These are phyloP conservation scores for Dryoscopus gambensis DNA, from an alignment of 2,113 vertebrate species.

Conservation along the genomic window DNA sequence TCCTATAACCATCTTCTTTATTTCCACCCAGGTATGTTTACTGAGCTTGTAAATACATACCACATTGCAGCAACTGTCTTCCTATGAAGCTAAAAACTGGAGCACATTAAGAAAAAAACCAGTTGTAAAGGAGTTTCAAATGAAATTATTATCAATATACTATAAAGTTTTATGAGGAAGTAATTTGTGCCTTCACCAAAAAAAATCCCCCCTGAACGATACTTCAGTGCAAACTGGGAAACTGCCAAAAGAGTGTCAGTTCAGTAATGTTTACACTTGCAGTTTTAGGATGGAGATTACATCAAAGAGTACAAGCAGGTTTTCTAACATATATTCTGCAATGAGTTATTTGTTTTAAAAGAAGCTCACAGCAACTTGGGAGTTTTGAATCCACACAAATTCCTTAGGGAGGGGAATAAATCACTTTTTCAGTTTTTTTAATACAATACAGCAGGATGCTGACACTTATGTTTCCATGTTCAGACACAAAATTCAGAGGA, in stretches of 20 bases:
- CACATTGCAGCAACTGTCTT: neutral
- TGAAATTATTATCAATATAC: neutral
- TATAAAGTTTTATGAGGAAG: neutral
- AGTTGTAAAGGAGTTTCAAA: neutral
- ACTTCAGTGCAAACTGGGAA: slow-evolving; percentile 5
- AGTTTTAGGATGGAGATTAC: neutral
- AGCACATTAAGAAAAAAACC: neutral
- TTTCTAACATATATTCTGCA: neutral
- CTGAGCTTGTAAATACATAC: neutral
- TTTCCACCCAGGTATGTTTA: neutral
- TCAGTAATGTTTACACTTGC: slow-evolving; percentile 5
- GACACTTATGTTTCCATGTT: neutral
- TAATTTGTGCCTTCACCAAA: neutral
- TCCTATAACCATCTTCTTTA: neutral
- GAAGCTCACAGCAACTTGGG: neutral
- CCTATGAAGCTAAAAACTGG: neutral
- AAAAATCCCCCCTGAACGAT: neutral
- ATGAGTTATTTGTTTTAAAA: neutral
- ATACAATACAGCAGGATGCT: neutral
- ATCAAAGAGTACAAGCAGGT: neutral
- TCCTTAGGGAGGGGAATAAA: neutral
- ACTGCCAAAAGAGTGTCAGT: neutral
- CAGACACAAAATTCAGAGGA: neutral
- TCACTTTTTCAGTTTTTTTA: neutral
- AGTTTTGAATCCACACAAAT: neutral